phyloP scores from a whole-genome alignment of 2,797 vertebrate genomes.

The Buphagus erythrorhynchus region DNA sequence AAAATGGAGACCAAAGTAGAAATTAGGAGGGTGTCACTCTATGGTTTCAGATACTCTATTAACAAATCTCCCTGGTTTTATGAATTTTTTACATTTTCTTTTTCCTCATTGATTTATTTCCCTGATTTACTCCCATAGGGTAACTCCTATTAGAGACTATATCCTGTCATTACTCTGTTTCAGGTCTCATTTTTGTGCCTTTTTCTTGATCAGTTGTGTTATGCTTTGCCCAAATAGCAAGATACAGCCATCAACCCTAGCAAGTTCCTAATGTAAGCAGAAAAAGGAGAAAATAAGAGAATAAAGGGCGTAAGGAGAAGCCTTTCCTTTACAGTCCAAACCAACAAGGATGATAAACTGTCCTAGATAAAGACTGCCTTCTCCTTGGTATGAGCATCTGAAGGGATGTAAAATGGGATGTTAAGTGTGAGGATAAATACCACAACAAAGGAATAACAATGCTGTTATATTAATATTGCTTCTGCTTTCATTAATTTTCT shows the following conservation, averaged over 20 bases:
- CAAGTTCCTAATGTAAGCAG: background rate
- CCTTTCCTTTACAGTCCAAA: background rate
- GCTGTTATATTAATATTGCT: background rate
- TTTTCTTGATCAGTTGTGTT: background rate
- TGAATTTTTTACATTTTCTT: background rate
- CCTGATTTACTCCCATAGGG: background rate
- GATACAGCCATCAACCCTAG: background rate
- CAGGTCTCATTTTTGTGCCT: background rate
- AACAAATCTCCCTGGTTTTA: background rate
- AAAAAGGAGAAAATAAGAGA: background rate
- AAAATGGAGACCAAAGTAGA: background rate
- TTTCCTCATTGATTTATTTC: background rate
- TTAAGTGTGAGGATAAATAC: background rate
- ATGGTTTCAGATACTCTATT: background rate
- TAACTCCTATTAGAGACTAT: background rate
- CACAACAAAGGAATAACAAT: background rate
- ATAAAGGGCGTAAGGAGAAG: background rate
- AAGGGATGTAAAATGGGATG: background rate
- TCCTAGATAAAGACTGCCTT: background rate
- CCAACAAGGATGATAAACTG: background rate
- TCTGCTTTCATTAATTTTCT: background rate
- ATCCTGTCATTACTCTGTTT: background rate
- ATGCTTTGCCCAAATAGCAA: background rate
- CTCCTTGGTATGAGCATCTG: background rate
- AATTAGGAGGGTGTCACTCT: background rate